phyloP scores from a whole-genome alignment of 2,113 vertebrate species.

The Leuciscus idus region DNA sequence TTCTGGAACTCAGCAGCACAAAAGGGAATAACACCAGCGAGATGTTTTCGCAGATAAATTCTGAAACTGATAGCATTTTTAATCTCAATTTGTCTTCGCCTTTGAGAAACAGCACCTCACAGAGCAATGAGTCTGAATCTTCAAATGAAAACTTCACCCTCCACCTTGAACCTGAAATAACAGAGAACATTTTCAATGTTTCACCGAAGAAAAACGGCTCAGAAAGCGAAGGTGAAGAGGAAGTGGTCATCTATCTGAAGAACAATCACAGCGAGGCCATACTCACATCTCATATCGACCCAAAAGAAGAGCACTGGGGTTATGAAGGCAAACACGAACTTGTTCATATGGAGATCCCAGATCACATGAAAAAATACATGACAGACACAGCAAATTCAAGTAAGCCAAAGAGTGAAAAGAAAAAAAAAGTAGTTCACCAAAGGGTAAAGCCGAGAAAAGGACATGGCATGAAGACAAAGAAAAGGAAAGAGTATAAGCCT shows the following conservation, averaged over 20 bases:
- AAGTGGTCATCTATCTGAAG: constrained; percentile 74
- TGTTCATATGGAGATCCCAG: constrained; percentile 62
- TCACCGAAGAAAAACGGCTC: constrained; percentile 25
- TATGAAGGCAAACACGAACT: constrained; percentile 68
- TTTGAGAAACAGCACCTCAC: not conserved
- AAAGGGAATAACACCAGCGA: not conserved
- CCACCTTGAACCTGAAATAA: too few species aligned
- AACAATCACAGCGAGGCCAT: constrained; percentile 67
- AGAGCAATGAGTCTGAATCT: constrained; percentile 1
- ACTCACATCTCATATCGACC: constrained; percentile 66
- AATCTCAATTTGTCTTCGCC: not conserved
- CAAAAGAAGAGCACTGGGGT: constrained; percentile 68
- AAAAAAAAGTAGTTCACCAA: constrained; percentile 56
- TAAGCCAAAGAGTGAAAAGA: constrained; percentile 36
- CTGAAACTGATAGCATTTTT: not conserved
- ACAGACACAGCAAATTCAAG: constrained; percentile 45
- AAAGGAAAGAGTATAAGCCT: constrained; percentile 71
- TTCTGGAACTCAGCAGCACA: constrained; percentile 10
- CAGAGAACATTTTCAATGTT: too few species aligned
- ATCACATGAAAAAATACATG: constrained; percentile 72
- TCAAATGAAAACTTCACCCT: constrained; percentile 12
- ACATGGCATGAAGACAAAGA: constrained; percentile 72
- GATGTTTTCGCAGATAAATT: not conserved
- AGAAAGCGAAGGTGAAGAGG: constrained; percentile 62
- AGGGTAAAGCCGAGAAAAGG: constrained; percentile 65